Percentiles rank a stretch among this genome's conserved stretches.
phyloP scores from a whole-genome alignment of 92 coral and sea anemone species.

The Palythoa grandiflora region DNA sequence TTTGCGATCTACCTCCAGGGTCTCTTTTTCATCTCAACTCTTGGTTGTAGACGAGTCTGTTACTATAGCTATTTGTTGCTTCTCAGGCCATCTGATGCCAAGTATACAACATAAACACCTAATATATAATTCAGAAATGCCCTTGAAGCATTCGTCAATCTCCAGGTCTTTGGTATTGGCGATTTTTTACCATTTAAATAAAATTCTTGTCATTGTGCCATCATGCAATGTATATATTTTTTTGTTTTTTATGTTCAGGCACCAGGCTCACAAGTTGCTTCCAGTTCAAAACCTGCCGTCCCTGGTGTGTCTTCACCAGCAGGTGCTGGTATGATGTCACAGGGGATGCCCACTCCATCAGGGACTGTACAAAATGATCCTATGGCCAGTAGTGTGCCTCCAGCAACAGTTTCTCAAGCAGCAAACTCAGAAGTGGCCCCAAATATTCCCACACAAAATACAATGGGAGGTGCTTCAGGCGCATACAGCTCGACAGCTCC shows the following conservation, averaged over 20 bases:
- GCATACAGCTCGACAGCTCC: constrained; percentile 63
- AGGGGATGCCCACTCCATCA: constrained; percentile 62
- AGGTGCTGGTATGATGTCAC: constrained; percentile 62
- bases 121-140: too few relatives aligned
- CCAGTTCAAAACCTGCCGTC: constrained; percentile 62
- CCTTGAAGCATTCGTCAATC: too few relatives aligned
- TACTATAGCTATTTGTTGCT: too few relatives aligned
- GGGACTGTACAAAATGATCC: constrained; percentile 31
- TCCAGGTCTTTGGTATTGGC: too few relatives aligned
- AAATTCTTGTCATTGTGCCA: neutral
- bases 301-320: constrained; percentile 72
- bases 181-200: too few relatives aligned
- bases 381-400: constrained; percentile 23
- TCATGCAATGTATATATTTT: neutral
- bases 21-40: too few relatives aligned
- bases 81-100: too few relatives aligned
- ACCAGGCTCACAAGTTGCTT: constrained; percentile 59
- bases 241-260: constrained; percentile 38
- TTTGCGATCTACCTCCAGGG: too few relatives aligned
- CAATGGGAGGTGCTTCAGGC: constrained; percentile 66
- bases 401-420: constrained; percentile 34
- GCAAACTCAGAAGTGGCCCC: constrained; percentile 67
- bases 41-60: too few relatives aligned
- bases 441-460: constrained; percentile 44
- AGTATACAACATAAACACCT: too few relatives aligned